Evolutionary conservation across 2,888 invertebrate species (phyloP).

Genomic region (Fabriciana adippe): DNA sequence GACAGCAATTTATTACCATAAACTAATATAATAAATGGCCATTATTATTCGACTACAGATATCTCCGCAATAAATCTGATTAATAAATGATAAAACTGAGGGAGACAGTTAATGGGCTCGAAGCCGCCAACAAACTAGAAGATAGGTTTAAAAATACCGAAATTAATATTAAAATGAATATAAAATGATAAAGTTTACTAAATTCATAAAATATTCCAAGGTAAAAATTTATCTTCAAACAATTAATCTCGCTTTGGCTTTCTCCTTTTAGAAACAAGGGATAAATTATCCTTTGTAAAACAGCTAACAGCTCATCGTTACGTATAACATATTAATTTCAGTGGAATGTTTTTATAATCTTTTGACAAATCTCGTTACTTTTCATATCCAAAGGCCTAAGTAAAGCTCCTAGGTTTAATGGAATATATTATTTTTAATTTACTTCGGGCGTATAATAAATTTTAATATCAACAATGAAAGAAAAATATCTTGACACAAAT

Average conservation of each 20-base stretch:
- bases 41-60: slow-evolving; percentile 12
- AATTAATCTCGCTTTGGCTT: not conserved
- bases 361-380: too few species aligned
- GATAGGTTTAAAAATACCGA: not conserved
- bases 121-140: slow-evolving; percentile 10
- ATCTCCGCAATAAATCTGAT: slow-evolving; percentile 12
- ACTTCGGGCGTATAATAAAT: too few species aligned
- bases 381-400: too few species aligned
- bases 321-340: too few species aligned
- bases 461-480: too few species aligned
- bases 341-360: too few species aligned
- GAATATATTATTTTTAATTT: not conserved
- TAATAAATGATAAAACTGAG: slow-evolving; percentile 20
- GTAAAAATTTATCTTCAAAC: too few species aligned
- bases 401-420: not conserved
- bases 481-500: too few species aligned
- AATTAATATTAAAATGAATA: not conserved
- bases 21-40: not conserved
- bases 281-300: slow-evolving; percentile 6
- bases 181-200: not conserved
- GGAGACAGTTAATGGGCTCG: slow-evolving; percentile 17
- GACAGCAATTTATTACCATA: not conserved
- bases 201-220: too few species aligned
- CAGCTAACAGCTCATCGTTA: not conserved
- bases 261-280: not conserved